These are phyloP conservation scores for Byasa hedistus DNA, from an alignment of 2,888 invertebrate genomes.

Conservation along the genomic window DNA sequence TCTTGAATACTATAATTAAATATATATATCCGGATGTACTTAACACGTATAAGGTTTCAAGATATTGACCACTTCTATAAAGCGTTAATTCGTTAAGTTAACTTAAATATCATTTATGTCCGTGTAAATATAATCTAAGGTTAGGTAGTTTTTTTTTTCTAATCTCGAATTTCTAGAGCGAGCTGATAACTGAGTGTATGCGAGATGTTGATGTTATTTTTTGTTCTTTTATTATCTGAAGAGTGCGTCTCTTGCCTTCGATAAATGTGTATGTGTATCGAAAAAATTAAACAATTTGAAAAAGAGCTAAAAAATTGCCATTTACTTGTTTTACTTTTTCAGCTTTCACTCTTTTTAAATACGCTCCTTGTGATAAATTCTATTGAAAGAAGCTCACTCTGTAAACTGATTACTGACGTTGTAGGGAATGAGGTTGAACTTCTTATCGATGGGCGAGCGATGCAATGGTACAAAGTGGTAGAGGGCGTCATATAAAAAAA, in stretches of 20 bases:
- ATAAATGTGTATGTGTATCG: not conserved
- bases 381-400: too few species aligned
- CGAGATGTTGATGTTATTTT: not conserved
- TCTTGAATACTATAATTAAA: too few species aligned
- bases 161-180: not conserved
- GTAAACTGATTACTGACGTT: too few species aligned
- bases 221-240: slow-evolving; percentile 5
- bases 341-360: too few species aligned
- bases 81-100: slow-evolving; percentile 3
- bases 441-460: too few species aligned
- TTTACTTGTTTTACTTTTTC: too few species aligned
- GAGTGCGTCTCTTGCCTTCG: slow-evolving; percentile 28
- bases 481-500: too few species aligned
- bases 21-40: slow-evolving; percentile 9
- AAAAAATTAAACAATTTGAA: too few species aligned
- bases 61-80: not conserved
- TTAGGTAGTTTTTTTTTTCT: slow-evolving; percentile 7
- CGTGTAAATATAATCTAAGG: slow-evolving; percentile 33
- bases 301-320: too few species aligned
- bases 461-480: too few species aligned
- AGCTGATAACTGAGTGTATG: not conserved
- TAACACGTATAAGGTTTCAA: slow-evolving; percentile 1
- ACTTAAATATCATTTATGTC: slow-evolving; percentile 32
- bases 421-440: too few species aligned
- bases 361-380: too few species aligned